Evolutionary conservation across 1,140 invertebrate genomes (phyloP).

Genomic region (Drosophila persimilis): DNA sequence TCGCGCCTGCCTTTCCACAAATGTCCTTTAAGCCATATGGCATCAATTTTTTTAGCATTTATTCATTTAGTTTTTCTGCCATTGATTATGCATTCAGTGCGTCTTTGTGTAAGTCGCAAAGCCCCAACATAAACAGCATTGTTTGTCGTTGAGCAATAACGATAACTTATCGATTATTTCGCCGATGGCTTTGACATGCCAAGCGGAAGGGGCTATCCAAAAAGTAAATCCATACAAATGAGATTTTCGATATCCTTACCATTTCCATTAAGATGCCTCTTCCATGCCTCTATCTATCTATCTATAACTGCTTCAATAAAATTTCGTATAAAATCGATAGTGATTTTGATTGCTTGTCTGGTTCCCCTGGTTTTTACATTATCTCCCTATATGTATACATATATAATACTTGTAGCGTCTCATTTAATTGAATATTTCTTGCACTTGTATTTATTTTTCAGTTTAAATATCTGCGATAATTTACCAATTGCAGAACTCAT

Average conservation of each 20-base stretch:
- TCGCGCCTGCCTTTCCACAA: neutral
- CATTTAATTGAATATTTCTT: slow-evolving; percentile 1
- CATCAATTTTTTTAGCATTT: slow-evolving; percentile 47
- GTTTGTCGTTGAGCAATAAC: slow-evolving; percentile 15
- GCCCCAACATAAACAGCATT: slow-evolving; percentile 26
- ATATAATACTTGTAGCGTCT: too few species aligned
- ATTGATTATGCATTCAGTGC: slow-evolving; percentile 51
- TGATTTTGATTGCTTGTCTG: too few species aligned
- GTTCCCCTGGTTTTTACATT: too few species aligned
- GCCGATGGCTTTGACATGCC: too few species aligned
- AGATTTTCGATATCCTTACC: too few species aligned
- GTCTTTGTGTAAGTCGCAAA: slow-evolving; percentile 24
- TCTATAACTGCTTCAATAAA: too few species aligned
- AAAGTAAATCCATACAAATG: too few species aligned
- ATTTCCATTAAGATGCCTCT: too few species aligned
- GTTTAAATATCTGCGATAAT: slow-evolving; percentile 30
- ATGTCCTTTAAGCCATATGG: slow-evolving; percentile 44
- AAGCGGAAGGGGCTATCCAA: too few species aligned
- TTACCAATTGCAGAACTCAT: slow-evolving; percentile 13
- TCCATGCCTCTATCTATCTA: too few species aligned
- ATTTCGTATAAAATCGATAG: too few species aligned
- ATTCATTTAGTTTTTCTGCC: slow-evolving; percentile 41
- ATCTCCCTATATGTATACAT: too few species aligned
- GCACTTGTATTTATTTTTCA: slow-evolving; percentile 16
- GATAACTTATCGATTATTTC: slow-evolving; percentile 43